Percentiles rank a stretch among this genome's conserved stretches.
Conservation (phyloP, 2,888 invertebrate genomes). For the Himalopsyche japonica region DNA sequence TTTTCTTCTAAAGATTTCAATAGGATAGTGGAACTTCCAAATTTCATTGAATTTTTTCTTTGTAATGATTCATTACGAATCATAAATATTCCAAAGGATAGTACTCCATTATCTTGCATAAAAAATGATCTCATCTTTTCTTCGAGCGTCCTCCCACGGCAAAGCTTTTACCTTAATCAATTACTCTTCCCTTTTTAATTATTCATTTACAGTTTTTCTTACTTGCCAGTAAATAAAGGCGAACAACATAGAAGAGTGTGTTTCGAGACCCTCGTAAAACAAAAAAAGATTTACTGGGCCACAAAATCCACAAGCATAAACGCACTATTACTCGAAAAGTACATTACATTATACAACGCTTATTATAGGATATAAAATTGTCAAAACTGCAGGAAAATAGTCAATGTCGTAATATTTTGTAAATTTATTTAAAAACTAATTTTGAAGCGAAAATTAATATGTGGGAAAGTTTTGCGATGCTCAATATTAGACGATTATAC, state of each 20-base stretch:
- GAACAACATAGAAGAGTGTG: neutral
- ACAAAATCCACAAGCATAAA: slow-evolving; percentile 1
- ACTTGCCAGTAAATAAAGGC: slow-evolving; percentile 5
- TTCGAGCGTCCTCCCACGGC: neutral
- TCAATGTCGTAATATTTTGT: no score
- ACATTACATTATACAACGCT: neutral
- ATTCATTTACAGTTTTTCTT: slow-evolving; percentile 22
- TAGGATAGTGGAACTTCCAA: neutral
- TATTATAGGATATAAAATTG: neutral
- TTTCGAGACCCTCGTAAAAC: slow-evolving; percentile 8
- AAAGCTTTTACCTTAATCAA: slow-evolving; percentile 13
- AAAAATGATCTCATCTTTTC: neutral
- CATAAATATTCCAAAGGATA: neutral
- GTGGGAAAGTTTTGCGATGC: no score
- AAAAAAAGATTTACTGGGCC: slow-evolving; percentile 20
- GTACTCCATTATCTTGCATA: neutral
- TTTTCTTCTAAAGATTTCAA: neutral
- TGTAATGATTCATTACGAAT: neutral
- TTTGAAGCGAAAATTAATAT: no score
- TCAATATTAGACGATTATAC: no score
- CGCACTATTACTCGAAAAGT: neutral
- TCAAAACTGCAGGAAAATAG: neutral
- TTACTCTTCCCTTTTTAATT: slow-evolving; percentile 27
- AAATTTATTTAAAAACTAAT: no score
- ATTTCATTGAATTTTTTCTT: neutral